Percentiles rank a stretch among this genome's conserved stretches.
phyloP scores from a whole-genome alignment of 1,140 invertebrate species.

The honey bee (Apis mellifera) region Amel_HAv3.1 CM009938.2:7611001-7611500 shows the following conservation, averaged over 20 bases:
- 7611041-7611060: constrained; percentile 11
- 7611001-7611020: not conserved
- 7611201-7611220: no score
- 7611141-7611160: not conserved
- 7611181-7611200: no score
- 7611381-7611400: not conserved
- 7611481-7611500: constrained; percentile 5
- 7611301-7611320: not conserved
- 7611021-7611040: constrained; percentile 24
- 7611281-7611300: constrained; percentile 1
- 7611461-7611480: constrained; percentile 28
- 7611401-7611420: constrained; percentile 9
- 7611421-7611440: constrained; percentile 17
- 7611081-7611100: constrained; percentile 26
- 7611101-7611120: constrained; percentile 30
- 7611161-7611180: not conserved
- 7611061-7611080: constrained; percentile 25
- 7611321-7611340: no score
- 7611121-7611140: constrained; percentile 15
- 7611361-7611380: not conserved
- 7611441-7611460: constrained; percentile 29
- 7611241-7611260: not conserved
- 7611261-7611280: not conserved
- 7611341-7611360: not conserved
- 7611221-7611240: no score